Evolutionary conservation across 2,888 invertebrate genomes (phyloP), one percentile per base, ranked within the genome.

Genomic region (Portevinia maculata): DNA sequence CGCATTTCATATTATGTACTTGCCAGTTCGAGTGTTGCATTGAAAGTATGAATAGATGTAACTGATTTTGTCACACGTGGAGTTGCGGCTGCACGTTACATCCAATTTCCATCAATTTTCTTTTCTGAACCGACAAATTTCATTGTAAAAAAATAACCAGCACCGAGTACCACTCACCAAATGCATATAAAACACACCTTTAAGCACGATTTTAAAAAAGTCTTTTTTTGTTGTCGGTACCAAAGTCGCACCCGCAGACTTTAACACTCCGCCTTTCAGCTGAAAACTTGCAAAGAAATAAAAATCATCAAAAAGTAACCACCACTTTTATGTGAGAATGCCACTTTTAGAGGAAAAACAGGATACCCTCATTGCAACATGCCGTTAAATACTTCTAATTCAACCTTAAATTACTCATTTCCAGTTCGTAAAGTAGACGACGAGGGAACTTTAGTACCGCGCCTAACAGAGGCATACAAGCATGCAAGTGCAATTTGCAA

Each of bases 331-430:
- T 9, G 15, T 11, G 50, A 64, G 55, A 55, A 74, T 62, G 60
- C 67, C 65, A 79, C 79, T 71, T 19, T 55, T 48, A 53, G 65
- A 71, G 64, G 75, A 76, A 70, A n/a, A 69, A 11, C 81, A 81
- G 81, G 65, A 71, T 83, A 39, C 62, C 15, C 44, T 57, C 67
- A 73, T 83, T 62, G 71, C 67, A 62, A 78, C 78, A 83, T 83
- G 65, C 83, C 78, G 83, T 83, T 83, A 83, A 83, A 83, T 78
- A 78, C 83, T 76, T 78, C 83, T 78, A 83, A 83, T 83, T 78
- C 67, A 65, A 83, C 83, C 83, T 78, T 83, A 78, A 83, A 83
- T 78, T 83, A 83, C 78, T 57, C 78, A 73, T 83, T 83, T 62
- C 78, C 71, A 83, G 76, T 55, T 71, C 24, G 28, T 32, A 37